Conservation (phyloP, 2,113 vertebrate genomes). For the Petroica traversi region DNA sequence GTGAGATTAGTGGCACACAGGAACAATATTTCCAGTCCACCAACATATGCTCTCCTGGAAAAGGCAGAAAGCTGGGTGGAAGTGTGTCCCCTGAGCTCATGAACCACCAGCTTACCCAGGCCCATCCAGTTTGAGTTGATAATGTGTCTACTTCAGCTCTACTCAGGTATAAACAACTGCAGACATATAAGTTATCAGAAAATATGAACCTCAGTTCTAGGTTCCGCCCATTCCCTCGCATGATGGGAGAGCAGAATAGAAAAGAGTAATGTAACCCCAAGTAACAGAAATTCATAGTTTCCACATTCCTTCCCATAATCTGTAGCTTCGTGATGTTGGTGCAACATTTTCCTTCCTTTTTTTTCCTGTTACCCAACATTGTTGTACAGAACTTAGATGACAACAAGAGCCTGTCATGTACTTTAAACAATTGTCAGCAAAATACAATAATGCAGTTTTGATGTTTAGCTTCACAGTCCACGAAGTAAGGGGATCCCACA, state of each 20-base stretch:
- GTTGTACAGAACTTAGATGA: neutral
- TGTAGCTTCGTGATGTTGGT: neutral
- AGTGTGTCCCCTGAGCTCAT: neutral
- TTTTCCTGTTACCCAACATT: neutral
- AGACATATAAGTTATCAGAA: neutral
- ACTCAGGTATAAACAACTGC: neutral
- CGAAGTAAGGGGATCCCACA: neutral
- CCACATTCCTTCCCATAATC: neutral
- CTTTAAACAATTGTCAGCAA: neutral
- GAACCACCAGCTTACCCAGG: neutral
- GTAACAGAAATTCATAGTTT: neutral
- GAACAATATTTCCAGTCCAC: neutral
- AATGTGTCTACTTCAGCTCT: neutral
- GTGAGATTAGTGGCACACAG: neutral
- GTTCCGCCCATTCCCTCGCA: neutral
- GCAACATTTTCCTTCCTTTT: constrained; percentile 33
- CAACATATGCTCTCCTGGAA: neutral
- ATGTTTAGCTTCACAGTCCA: neutral
- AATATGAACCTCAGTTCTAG: neutral
- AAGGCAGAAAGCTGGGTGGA: neutral
- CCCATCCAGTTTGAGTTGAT: neutral
- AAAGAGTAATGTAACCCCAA: neutral
- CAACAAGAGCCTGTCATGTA: neutral
- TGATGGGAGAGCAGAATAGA: neutral
- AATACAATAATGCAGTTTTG: neutral